Percentiles rank a stretch among this genome's conserved stretches.
These are phyloP conservation scores for Aythya baeri DNA, from an alignment of 2,113 vertebrate genomes.

Conservation along the genomic window DNA sequence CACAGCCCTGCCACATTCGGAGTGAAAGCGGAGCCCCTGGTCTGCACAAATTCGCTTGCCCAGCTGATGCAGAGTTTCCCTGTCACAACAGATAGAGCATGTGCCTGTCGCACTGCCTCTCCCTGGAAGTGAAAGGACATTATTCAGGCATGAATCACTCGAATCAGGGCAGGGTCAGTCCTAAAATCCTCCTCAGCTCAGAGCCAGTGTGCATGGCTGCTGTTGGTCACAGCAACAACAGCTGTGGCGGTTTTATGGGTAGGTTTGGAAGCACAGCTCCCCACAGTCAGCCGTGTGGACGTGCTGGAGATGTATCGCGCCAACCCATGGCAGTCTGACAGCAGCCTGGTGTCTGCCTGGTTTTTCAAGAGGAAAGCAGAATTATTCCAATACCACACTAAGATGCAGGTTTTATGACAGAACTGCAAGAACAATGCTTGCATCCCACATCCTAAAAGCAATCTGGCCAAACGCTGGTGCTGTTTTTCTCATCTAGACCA, in stretches of 20 bases:
- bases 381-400: not conserved
- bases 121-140: conserved; percentile 48
- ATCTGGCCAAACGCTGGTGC: accelerated
- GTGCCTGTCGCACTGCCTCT: not conserved
- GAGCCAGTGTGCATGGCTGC: not conserved
- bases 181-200: conserved; percentile 1
- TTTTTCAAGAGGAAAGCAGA: not conserved
- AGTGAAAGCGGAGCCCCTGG: not conserved
- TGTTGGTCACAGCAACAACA: not conserved
- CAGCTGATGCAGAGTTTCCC: conserved; percentile 20
- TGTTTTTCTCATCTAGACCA: not conserved
- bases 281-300: not conserved
- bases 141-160: conserved; percentile 32
- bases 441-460: not conserved
- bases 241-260: accelerated
- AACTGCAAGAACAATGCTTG: accelerated
- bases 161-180: not conserved
- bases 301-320: not conserved
- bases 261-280: not conserved
- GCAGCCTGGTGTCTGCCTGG: not conserved
- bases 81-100: not conserved
- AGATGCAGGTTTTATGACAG: not conserved
- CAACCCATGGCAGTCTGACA: not conserved
- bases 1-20: not conserved
- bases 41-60: not conserved